Percentiles rank a stretch among this genome's conserved stretches.
These are phyloP conservation scores for Phymatocera aterrima DNA, from an alignment of 2,888 invertebrate genomes.

Conservation along the genomic window DNA sequence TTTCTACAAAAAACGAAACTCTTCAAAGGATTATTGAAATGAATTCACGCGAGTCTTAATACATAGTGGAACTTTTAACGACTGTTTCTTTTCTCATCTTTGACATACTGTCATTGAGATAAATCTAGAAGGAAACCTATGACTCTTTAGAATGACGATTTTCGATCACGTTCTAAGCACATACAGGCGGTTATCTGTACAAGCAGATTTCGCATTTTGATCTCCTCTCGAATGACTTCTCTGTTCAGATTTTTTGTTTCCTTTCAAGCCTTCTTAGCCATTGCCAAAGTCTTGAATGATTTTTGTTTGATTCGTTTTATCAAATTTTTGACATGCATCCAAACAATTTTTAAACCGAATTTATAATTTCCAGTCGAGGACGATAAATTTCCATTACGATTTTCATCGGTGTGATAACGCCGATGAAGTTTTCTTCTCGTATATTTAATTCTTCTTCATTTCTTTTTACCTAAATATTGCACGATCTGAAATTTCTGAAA, in stretches of 20 bases:
- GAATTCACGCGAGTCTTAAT: constrained; percentile 22
- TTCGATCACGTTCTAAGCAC: neutral
- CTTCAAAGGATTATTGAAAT: neutral
- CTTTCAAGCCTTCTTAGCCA: too few species aligned
- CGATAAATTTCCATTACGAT: too few species aligned
- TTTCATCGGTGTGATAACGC: too few species aligned
- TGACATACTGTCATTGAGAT: neutral
- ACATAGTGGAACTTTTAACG: constrained; percentile 30
- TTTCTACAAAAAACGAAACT: neutral
- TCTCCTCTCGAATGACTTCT: neutral
- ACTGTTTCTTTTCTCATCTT: constrained; percentile 23
- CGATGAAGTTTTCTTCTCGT: too few species aligned
- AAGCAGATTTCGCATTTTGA: neutral
- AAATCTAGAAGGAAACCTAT: neutral
- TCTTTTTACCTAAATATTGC: too few species aligned
- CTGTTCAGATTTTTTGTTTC: neutral
- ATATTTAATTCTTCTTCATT: too few species aligned
- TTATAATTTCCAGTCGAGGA: too few species aligned
- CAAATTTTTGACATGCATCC: too few species aligned
- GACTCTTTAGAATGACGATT: neutral
- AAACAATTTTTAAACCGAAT: too few species aligned
- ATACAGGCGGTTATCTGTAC: neutral
- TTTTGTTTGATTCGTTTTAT: too few species aligned
- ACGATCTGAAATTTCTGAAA: too few species aligned
- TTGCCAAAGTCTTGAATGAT: too few species aligned